Conservation (phyloP, 2,888 invertebrate genomes). For the Brachyptera putata region DNA sequence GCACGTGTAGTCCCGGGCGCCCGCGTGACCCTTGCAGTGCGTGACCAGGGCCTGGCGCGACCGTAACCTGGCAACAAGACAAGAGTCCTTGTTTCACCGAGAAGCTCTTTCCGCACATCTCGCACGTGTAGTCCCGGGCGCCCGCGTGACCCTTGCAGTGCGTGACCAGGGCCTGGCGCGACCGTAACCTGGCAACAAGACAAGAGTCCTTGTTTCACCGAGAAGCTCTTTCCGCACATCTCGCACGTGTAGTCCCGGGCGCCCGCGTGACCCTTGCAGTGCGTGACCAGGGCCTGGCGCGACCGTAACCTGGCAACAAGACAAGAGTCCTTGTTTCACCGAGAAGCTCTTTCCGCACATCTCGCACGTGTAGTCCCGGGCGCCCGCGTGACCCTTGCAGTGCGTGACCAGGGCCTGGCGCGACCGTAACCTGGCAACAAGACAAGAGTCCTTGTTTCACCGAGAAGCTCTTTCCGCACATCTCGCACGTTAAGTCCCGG, state of each 20-base stretch:
- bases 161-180: conserved; percentile 35
- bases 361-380: conserved; percentile 39
- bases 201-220: too few species aligned
- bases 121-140: conserved; percentile 39
- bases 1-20: conserved; percentile 39
- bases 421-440: conserved; percentile 35
- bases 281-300: too few species aligned
- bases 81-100: too few species aligned
- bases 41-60: conserved; percentile 36
- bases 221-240: too few species aligned
- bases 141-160: conserved; percentile 39
- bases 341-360: conserved; percentile 40
- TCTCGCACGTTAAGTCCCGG: conserved; percentile 39
- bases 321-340: conserved; percentile 38
- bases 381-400: conserved; percentile 38
- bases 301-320: conserved; percentile 35
- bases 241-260: too few species aligned
- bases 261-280: too few species aligned
- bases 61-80: conserved; percentile 35
- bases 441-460: conserved; percentile 37
- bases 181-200: conserved; percentile 38
- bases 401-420: conserved; percentile 37
- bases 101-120: conserved; percentile 40
- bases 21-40: conserved; percentile 38
- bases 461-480: conserved; percentile 39